These are phyloP conservation scores for Parnassius glacialis DNA, from an alignment of 2,888 invertebrate genomes.

Conservation along the genomic window DNA sequence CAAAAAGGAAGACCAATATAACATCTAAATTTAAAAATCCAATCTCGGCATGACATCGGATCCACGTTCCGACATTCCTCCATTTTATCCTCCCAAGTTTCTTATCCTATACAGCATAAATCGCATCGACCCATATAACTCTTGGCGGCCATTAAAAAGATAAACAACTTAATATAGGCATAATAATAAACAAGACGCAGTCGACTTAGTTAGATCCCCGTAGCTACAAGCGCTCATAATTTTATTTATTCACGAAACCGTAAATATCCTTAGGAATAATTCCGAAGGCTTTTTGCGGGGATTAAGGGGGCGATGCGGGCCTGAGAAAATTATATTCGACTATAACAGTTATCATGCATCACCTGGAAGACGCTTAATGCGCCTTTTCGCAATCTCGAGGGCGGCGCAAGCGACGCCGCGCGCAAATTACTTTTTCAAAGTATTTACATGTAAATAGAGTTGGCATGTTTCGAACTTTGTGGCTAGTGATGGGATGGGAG, in stretches of 20 bases:
- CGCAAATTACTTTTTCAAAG: constrained; percentile 81
- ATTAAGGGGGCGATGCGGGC: constrained; percentile 78
- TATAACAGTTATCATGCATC: constrained; percentile 81
- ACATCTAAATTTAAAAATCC: constrained; percentile 78
- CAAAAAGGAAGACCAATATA: constrained; percentile 56
- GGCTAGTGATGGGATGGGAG: constrained; percentile 41
- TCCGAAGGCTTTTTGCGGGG: constrained; percentile 78
- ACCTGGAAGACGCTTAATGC: constrained; percentile 79
- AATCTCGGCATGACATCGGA: constrained; percentile 69
- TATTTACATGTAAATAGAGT: constrained; percentile 81
- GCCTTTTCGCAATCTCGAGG: constrained; percentile 79
- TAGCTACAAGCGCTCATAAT: constrained; percentile 68
- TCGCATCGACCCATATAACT: constrained; percentile 75
- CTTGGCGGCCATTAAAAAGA: constrained; percentile 76
- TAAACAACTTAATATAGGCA: constrained; percentile 80
- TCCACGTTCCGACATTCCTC: constrained; percentile 61
- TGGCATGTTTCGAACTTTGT: constrained; percentile 54
- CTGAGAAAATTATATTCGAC: constrained; percentile 80
- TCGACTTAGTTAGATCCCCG: constrained; percentile 66
- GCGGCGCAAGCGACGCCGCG: constrained; percentile 67
- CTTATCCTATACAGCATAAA: constrained; percentile 74
- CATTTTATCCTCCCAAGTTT: constrained; percentile 57
- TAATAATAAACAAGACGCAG: constrained; percentile 74
- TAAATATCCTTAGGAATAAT: constrained; percentile 80
- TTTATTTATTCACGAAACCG: constrained; percentile 80